Evolutionary conservation across 1,140 invertebrate genomes (phyloP), one percentile per base, ranked within the genome.

Genomic region (Matsumurasca onukii): DNA sequence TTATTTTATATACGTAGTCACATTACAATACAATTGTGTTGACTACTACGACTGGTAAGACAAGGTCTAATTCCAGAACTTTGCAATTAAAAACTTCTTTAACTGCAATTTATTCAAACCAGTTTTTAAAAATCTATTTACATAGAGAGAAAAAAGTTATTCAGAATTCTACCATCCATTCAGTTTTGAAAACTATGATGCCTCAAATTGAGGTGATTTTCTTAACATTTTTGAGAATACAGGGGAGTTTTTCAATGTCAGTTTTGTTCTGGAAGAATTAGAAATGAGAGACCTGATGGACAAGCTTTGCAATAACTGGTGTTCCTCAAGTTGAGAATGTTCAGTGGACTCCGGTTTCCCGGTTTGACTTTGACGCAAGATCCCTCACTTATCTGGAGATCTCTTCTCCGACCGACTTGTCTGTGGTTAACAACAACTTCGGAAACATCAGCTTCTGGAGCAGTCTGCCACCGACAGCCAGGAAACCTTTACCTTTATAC

Each of bases 101-200:
- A 73, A 75, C 52, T 75, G 75, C 17, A 82, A 82, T 31, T 76
- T 64, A 13, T 82, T 82, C 69, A 59, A 27, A 27, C 84, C 86
- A 0, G 82, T 87, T 1, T 86, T 85, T 77, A 79, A 83, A 75
- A 87, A 88, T 72, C 76, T 80, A n/a, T 89, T 84, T 71, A 72
- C 77, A 1, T 87, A 85, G 68, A 80, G 80, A 45, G 84, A 80
- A 1, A 61, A 78, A 15, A 87, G 85, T 73, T 73, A 86, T 2
- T 83, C 81, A 17, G 75, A 83, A 24, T 63, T 59, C 31, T 68
- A 65, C 48, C 13, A 59, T 13, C 57, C 55, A 29, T 2, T 22
- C 22, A 66, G 30, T n/a, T 13, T 27, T 9, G 55, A 27, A 27
- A 24, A 59, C 30, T 59, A 59, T 59, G 55, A 27, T 25, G 55